Base-by-base conservation (phyloP, 1,140 invertebrate genomes). In the Heterodera schachtii region DNA sequence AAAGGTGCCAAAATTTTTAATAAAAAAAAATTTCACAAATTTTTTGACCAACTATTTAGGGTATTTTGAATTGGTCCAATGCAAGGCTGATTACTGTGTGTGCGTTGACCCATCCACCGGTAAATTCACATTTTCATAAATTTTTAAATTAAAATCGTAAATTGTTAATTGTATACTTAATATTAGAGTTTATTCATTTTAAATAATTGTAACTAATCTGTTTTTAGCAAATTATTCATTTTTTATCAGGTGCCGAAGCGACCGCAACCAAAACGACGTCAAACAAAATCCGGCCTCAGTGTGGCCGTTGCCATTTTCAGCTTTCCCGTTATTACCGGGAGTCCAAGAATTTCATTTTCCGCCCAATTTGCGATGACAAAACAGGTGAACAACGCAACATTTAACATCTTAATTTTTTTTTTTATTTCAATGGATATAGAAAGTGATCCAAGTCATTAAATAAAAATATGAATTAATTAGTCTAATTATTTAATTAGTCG, bases 91-190 rank as follows among this genome's bases (percentile, higher is more conserved):
- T 60, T 81, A 81, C 52, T 81, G 80, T 41, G n/a, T 81, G n/a
- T 81, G 80, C 69, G 80, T 81, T 1, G 80, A 81, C 80, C 76
- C 80, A 57, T 67, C 64, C 4, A 81, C 80, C 16, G 80, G 80
- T 70, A 31, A 31, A 31, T 31, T 31, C 31, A 31, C 31, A 31
- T 31, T 31, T 52, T 52, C 11, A 52, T 52, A 8, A 52, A 52
- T 52, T 52, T 52, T 11, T 52, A 8, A 52, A 52, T 8, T 52
- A 52, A 52, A 52, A 52, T 52, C 7, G 11, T 52, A 11, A 52
- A 52, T 52, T 52, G 31, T 31, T 31, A 31, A 31, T 31, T 31
- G 31, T 31, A 31, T 31, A 31, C 31, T 31, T 31, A 31, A 31
- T 31, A 1, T 31, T 31, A 31, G 31, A 31, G 31, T 31, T 31